phyloP scores from a whole-genome alignment of 2,888 invertebrate species.

The Xestia ashworthii region DNA sequence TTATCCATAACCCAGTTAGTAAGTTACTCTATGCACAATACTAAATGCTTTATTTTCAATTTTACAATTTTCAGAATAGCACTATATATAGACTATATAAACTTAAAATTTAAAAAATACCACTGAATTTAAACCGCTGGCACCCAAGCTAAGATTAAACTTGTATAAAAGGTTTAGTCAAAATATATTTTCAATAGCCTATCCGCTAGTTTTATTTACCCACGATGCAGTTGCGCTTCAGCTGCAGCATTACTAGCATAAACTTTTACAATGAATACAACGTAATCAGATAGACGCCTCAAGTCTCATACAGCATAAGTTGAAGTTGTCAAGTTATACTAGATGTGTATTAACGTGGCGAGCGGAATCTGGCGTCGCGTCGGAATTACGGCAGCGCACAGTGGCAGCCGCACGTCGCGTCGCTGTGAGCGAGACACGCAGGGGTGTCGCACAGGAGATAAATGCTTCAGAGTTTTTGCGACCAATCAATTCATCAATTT shows the following conservation, averaged over 20 bases:
- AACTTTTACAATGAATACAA: constrained; percentile 7
- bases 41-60: no score
- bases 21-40: no score
- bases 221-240: not conserved
- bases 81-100: no score
- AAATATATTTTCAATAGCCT: not conserved
- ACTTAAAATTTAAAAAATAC: no score
- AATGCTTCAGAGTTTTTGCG: not conserved
- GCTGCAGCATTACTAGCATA: not conserved
- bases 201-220: not conserved
- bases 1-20: no score
- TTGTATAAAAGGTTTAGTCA: not conserved
- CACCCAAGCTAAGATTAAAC: no score
- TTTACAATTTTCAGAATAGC: no score
- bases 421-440: not conserved
- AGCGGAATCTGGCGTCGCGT: constrained; percentile 40
- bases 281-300: constrained; percentile 29
- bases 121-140: no score
- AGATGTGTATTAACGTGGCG: constrained; percentile 40
- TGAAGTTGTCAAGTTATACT: constrained; percentile 47
- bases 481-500: not conserved
- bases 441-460: constrained; percentile 19
- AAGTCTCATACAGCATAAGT: constrained; percentile 20
- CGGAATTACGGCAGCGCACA: constrained; percentile 26
- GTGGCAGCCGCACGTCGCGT: constrained; percentile 24